These are phyloP conservation scores for Lingula anatina DNA, from an alignment of 2,888 invertebrate species.

Conservation along the genomic window DNA sequence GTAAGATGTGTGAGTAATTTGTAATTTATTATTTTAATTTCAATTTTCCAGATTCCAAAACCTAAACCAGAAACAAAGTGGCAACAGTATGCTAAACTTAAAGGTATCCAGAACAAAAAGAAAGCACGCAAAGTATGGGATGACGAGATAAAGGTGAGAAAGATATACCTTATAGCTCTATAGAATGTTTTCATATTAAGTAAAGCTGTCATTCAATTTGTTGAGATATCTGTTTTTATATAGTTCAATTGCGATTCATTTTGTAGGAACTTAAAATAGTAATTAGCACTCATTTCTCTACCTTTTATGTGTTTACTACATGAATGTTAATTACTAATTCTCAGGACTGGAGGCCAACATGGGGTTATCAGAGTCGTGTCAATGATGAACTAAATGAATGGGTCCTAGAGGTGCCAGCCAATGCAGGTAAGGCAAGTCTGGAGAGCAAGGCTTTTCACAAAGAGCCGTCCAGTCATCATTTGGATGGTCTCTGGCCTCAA, in stretches of 20 bases:
- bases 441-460: too few relatives aligned
- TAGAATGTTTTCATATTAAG: too few relatives aligned
- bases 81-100: slow-evolving; percentile 91
- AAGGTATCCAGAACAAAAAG: slow-evolving; percentile 86
- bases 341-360: slow-evolving; percentile 70
- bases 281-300: neutral
- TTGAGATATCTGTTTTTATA: too few relatives aligned
- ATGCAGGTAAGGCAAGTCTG: slow-evolving; percentile 63
- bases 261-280: too few relatives aligned
- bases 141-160: slow-evolving; percentile 68
- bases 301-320: neutral
- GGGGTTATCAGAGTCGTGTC: slow-evolving; percentile 70
- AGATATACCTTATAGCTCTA: too few relatives aligned
- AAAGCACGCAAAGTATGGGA: slow-evolving; percentile 76
- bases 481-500: too few relatives aligned
- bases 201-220: too few relatives aligned
- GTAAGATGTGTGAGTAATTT: neutral
- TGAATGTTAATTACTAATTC: too few relatives aligned
- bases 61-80: slow-evolving; percentile 85
- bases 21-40: neutral
- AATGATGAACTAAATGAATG: slow-evolving; percentile 87
- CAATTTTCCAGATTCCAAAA: slow-evolving; percentile 65
- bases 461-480: too few relatives aligned
- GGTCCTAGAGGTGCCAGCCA: slow-evolving; percentile 87
- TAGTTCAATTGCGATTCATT: too few relatives aligned